phyloP scores from a whole-genome alignment of 1,140 invertebrate genomes.

The Meloidogyne floridensis region DNA sequence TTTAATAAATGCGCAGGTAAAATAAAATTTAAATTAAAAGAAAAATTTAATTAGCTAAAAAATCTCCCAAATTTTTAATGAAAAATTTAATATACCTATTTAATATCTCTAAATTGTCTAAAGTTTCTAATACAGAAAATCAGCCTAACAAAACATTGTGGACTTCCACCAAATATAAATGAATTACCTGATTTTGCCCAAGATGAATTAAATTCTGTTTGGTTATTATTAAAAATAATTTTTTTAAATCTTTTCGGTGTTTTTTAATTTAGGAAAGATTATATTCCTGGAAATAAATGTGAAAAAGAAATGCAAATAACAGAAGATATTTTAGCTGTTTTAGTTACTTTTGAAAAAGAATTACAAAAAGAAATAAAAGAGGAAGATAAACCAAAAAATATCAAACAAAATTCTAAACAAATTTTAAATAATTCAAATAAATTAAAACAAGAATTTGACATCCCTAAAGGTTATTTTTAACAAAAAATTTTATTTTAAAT shows the following conservation, averaged over 20 bases:
- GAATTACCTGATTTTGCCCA: conserved; percentile 56
- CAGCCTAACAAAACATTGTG: conserved; percentile 40
- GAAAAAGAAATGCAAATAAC: conserved; percentile 57
- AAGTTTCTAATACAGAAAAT: conserved; percentile 7
- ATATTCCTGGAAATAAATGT: conserved; percentile 48
- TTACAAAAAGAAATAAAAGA: conserved; percentile 26
- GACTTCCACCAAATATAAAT: conserved; percentile 49
- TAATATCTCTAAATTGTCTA: background rate
- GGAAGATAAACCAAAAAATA: background rate
- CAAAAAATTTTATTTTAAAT: no score
- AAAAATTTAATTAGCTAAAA: background rate
- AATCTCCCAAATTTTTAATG: no score
- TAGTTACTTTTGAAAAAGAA: conserved; percentile 59
- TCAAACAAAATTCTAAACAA: background rate
- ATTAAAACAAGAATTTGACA: background rate
- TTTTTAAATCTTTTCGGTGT: background rate
- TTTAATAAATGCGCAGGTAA: background rate
- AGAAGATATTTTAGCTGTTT: conserved; percentile 54
- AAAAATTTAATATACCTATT: no score
- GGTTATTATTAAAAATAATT: conserved; percentile 34
- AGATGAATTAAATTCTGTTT: conserved; percentile 54
- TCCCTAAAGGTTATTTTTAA: no score
- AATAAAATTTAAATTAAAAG: background rate
- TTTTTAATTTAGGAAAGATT: conserved; percentile 47
- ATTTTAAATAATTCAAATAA: background rate